Conservation (phyloP, 2,113 vertebrate species). For the Panthera leo region DNA sequence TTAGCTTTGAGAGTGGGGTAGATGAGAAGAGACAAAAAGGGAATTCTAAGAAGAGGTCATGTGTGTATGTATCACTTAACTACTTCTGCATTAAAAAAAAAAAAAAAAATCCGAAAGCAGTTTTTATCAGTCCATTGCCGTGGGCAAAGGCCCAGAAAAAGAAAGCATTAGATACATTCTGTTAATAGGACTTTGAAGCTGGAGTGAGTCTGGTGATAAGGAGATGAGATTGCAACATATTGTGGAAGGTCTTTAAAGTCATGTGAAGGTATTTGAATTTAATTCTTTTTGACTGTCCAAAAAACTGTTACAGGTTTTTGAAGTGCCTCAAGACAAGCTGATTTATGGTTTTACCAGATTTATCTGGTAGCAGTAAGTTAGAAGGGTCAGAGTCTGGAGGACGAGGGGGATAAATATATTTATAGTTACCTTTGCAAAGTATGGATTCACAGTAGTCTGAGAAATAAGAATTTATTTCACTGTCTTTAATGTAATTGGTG, state of each 20-base stretch:
- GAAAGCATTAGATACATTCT: background rate
- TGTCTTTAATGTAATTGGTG: background rate
- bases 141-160: background rate
- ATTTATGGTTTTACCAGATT: conserved; percentile 24
- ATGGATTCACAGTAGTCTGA: background rate
- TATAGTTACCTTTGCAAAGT: background rate
- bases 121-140: background rate
- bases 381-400: background rate
- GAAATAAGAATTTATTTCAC: conserved; percentile 29
- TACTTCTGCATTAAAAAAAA: background rate
- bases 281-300: conserved; percentile 3
- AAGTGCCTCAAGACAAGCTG: background rate
- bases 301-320: background rate
- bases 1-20: background rate
- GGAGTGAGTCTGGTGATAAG: background rate
- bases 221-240: background rate
- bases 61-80: background rate
- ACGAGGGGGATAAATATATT: background rate
- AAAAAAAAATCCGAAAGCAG: background rate
- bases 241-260: background rate
- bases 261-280: background rate
- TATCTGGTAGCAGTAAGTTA: background rate
- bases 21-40: background rate
- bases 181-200: background rate
- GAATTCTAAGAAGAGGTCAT: background rate